A percentile compares a stretch with the other conserved stretches of the same genome.
Conservation (phyloP, 2,888 invertebrate genomes). For the Heliconius charithonia region DNA sequence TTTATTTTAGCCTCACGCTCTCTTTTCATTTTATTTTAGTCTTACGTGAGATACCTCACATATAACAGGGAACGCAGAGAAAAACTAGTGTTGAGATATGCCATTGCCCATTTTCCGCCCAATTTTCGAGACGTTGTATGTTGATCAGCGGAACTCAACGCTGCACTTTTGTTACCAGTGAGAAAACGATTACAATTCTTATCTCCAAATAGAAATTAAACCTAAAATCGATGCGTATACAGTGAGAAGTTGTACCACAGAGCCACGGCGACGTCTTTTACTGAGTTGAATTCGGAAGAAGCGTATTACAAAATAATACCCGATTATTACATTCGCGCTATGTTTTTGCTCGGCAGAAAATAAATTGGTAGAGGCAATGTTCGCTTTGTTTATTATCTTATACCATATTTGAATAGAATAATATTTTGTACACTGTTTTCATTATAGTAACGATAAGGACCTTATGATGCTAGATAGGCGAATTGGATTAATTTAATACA, state of each 20-base stretch:
- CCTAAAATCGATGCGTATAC: no score
- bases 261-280: neutral
- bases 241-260: neutral
- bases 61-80: no score
- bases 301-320: conserved; percentile 4
- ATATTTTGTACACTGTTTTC: neutral
- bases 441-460: neutral
- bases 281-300: neutral
- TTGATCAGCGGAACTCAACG: neutral
- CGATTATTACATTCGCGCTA: conserved; percentile 4
- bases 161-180: neutral
- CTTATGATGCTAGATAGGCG: neutral
- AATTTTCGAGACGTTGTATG: accelerated
- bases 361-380: conserved; percentile 1
- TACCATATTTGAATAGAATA: neutral
- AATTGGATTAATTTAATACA: neutral
- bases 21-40: no score
- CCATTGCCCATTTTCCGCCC: neutral
- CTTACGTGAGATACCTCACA: no score
- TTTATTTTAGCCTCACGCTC: no score
- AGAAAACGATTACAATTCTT: neutral
- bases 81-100: neutral
- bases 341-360: neutral
- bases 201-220: no score
- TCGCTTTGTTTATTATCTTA: neutral